phyloP scores from a whole-genome alignment of 2,888 invertebrate genomes.

The Monopis laevigella region DNA sequence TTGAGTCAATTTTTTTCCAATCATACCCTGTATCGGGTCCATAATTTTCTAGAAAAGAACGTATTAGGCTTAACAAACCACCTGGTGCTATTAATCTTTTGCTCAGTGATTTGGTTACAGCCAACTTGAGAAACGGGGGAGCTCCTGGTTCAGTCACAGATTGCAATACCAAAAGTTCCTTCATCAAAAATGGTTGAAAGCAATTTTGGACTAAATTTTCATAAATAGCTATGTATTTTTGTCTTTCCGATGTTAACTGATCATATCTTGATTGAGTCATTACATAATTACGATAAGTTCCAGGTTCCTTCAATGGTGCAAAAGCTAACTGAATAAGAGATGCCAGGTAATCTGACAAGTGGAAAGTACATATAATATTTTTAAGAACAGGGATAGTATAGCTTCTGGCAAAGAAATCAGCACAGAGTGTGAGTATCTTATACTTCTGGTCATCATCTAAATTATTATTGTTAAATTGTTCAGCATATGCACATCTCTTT shows the following conservation, averaged over 20 bases:
- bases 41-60: slow-evolving; percentile 71
- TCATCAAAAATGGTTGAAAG: slow-evolving; percentile 70
- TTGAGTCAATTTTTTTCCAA: slow-evolving; percentile 74
- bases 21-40: slow-evolving; percentile 64
- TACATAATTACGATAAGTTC: slow-evolving; percentile 37
- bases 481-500: slow-evolving; percentile 45
- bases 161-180: slow-evolving; percentile 75
- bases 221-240: slow-evolving; percentile 57
- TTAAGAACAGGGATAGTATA: slow-evolving; percentile 60
- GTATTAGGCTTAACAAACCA: slow-evolving; percentile 72
- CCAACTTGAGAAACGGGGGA: slow-evolving; percentile 71
- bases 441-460: slow-evolving; percentile 59
- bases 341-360: slow-evolving; percentile 71
- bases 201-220: slow-evolving; percentile 60
- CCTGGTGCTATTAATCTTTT: slow-evolving; percentile 64
- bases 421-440: slow-evolving; percentile 54
- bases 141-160: slow-evolving; percentile 53
- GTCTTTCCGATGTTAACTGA: slow-evolving; percentile 55
- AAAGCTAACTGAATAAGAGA: slow-evolving; percentile 74
- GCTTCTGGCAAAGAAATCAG: slow-evolving; percentile 54
- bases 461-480: slow-evolving; percentile 32
- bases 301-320: slow-evolving; percentile 72
- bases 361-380: slow-evolving; percentile 62
- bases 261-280: slow-evolving; percentile 69
- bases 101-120: slow-evolving; percentile 69